phyloP scores from a whole-genome alignment of 2,888 invertebrate species.

The Bruchidius siliquastri region DNA sequence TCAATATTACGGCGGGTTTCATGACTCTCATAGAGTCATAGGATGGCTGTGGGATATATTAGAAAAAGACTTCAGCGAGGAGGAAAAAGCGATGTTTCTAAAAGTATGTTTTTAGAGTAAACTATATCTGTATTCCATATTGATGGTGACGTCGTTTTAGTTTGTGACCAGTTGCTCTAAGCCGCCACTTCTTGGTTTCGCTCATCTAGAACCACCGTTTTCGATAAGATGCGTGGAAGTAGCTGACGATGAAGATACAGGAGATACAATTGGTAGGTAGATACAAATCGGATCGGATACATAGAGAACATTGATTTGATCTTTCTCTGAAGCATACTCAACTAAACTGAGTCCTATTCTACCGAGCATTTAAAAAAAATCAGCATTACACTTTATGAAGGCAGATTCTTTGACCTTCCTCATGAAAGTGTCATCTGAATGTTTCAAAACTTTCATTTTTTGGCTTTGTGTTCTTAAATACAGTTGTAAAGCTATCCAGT shows the following conservation, averaged over 20 bases:
- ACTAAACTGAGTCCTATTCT: no score
- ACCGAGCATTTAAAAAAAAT: no score
- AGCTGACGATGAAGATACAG: slow-evolving; percentile 93
- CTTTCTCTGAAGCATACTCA: no score
- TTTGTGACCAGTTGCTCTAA: slow-evolving; percentile 88
- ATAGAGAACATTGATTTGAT: no score
- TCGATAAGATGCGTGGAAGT: slow-evolving; percentile 99
- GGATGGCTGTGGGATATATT: slow-evolving; percentile 99
- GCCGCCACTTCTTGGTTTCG: slow-evolving; percentile 92
- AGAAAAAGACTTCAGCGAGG: slow-evolving; percentile 87
- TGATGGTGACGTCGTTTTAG: slow-evolving; percentile 24
- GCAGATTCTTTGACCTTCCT: no score
- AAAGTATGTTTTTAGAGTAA: slow-evolving; percentile 57
- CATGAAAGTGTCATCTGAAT: no score
- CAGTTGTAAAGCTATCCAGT: no score
- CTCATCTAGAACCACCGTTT: slow-evolving; percentile 94
- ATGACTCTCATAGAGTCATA: slow-evolving; percentile 94
- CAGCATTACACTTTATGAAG: no score
- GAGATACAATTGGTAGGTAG: slow-evolving; percentile 70
- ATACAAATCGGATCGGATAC: slow-evolving; percentile 1
- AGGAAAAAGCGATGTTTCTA: slow-evolving; percentile 89
- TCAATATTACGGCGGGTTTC: slow-evolving; percentile 99
- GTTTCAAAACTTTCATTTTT: no score
- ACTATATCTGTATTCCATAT: neutral
- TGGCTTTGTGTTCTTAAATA: no score